These are phyloP conservation scores for Coboldia fuscipes DNA, from an alignment of 1,140 invertebrate species.

Conservation along the genomic window DNA sequence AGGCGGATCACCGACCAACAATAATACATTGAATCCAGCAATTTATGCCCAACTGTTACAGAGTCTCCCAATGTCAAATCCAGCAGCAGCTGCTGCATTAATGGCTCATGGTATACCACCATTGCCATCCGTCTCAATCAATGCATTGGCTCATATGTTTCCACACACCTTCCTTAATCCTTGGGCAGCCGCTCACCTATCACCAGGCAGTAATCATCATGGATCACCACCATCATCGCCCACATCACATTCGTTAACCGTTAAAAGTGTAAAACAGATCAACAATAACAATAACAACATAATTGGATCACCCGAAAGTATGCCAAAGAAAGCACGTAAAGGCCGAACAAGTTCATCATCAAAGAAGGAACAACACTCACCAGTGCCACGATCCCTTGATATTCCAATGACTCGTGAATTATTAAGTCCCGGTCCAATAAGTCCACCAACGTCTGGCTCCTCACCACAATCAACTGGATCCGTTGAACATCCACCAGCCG, in stretches of 20 bases:
- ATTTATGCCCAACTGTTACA: conserved; percentile 24
- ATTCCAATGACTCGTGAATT: conserved; percentile 15
- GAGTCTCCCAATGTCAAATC: conserved; percentile 30
- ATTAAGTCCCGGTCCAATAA: conserved; percentile 23
- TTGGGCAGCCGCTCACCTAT: conserved; percentile 16
- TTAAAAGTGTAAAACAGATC: conserved; percentile 13
- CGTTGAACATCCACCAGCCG: conserved; percentile 15
- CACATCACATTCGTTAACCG: conserved; percentile 13
- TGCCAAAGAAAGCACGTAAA: conserved; percentile 17
- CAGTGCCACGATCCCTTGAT: conserved; percentile 8
- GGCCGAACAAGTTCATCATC: conserved; percentile 10
- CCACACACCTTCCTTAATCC: conserved; percentile 28
- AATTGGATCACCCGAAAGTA: conserved; percentile 12
- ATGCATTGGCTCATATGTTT: conserved; percentile 15
- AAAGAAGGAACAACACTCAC: conserved; percentile 20
- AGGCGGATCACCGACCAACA: conserved; percentile 15
- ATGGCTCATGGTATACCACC: conserved; percentile 18
- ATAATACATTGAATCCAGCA: conserved; percentile 10
- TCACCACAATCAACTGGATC: conserved; percentile 24
- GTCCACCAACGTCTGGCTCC: conserved; percentile 24
- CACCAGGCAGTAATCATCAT: conserved; percentile 10
- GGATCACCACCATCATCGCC: conserved; percentile 14
- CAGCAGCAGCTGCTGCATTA: conserved; percentile 24
- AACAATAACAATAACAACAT: conserved; percentile 19
- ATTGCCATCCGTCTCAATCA: conserved; percentile 12